Evolutionary conservation across 2,113 vertebrate genomes (phyloP), one percentile per base, ranked within the genome.

Genomic region (Trinectes maculatus): DNA sequence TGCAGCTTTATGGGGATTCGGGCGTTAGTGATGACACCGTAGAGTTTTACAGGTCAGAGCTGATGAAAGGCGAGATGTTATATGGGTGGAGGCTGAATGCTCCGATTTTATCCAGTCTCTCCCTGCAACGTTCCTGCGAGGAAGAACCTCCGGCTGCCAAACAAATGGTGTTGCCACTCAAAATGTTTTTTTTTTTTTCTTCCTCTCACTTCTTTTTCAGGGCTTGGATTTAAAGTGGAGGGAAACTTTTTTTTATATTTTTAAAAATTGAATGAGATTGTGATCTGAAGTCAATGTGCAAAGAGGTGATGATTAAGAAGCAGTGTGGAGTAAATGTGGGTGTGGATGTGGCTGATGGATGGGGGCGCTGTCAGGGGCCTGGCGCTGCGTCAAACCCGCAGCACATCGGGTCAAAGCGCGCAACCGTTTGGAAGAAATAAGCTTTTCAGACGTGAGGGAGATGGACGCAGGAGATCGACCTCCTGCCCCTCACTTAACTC

Each of bases 161-260:
- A 87, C 89, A 92, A 89, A 84, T 92, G 91, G 31, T 88, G 89
- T 85, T 93, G 89, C 81, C 91, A 92, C 83, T 92, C 91, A 91
- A 73, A 71, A 25, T 15, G 6, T n/a, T 59, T 42, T 59, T 51
- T 28, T 69, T 31, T 65, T 39, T 74, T 78, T 68, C 37, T 78
- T 68, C 37, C 42, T 79, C 64, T 69, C 16, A 33, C 31, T 75
- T 65, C 65, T 36, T 71, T 12, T 10, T 43, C 29, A 46, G 16
- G n/a, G 54, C 33, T 24, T 36, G 25, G 60, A 29, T 74, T 81
- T 75, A 55, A 48, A 53, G 49, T 33, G 25, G 43, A 24, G 33
- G 33, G n/a, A n/a, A n/a, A n/a, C n/a, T n/a, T n/a, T n/a, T n/a
- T n/a, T n/a, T n/a, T n/a, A n/a, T n/a, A n/a, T n/a, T n/a, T n/a